Conservation (phyloP, 2,888 invertebrate genomes). For the Stegophylla sp. region DNA sequence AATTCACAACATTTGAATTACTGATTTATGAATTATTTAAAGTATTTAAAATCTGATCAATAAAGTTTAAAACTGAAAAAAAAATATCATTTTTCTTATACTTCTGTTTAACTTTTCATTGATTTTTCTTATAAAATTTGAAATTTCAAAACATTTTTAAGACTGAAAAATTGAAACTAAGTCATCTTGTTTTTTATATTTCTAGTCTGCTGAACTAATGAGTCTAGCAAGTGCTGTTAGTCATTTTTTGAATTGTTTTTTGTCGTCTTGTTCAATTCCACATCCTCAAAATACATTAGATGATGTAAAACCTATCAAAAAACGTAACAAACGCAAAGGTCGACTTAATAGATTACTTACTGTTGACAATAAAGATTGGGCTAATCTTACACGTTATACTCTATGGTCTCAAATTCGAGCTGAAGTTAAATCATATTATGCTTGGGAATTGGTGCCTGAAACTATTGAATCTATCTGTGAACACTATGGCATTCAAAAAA, state of each 20-base stretch:
- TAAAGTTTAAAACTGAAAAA: too few species aligned
- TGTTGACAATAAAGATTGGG: conserved; percentile 80
- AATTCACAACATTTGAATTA: too few species aligned
- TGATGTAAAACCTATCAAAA: conserved; percentile 71
- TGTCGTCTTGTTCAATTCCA: conserved; percentile 78
- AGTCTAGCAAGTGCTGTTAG: conserved; percentile 87
- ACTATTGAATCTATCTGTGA: conserved; percentile 80
- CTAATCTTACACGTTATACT: conserved; percentile 80
- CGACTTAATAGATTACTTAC: conserved; percentile 67
- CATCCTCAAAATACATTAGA: conserved; percentile 74
- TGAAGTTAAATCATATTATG: conserved; percentile 86
- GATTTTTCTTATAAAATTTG: too few species aligned
- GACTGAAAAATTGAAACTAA: neutral
- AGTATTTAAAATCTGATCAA: too few species aligned
- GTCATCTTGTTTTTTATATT: conserved; percentile 27
- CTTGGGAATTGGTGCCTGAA: conserved; percentile 82
- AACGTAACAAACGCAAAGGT: conserved; percentile 72
- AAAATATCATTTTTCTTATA: too few species aligned
- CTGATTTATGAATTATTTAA: neutral
- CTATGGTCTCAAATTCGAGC: conserved; percentile 87
- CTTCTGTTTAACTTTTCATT: too few species aligned
- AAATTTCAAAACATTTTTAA: too few species aligned
- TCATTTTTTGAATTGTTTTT: conserved; percentile 94
- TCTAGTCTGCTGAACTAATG: conserved; percentile 84
- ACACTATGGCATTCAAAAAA: conserved; percentile 83